These are phyloP conservation scores for Platycercus adscitus DNA, from an alignment of 2,113 vertebrate species.

Conservation along the genomic window DNA sequence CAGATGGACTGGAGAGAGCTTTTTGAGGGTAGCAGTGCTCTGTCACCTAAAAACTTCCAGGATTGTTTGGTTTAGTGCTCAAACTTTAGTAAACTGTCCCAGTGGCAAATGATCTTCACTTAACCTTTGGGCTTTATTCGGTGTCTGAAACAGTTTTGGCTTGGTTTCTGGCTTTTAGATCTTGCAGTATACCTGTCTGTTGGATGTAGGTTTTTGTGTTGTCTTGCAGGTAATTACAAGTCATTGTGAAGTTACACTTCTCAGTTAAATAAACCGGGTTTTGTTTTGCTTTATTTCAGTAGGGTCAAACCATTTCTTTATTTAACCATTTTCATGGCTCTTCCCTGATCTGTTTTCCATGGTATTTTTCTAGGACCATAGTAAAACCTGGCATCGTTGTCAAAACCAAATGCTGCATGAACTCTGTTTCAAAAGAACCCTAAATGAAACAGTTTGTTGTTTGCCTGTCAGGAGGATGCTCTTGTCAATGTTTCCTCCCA, in stretches of 20 bases:
- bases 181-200: neutral
- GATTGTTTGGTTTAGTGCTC: neutral
- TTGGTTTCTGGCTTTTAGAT: neutral
- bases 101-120: neutral
- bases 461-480: neutral
- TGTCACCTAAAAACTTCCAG: neutral
- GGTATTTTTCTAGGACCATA: neutral
- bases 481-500: neutral
- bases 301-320: neutral
- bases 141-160: neutral
- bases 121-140: neutral
- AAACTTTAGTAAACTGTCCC: neutral
- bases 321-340: fast-evolving
- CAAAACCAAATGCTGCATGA: neutral
- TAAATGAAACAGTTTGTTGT: neutral
- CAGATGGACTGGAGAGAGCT: neutral
- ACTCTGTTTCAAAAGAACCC: neutral
- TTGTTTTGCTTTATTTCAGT: neutral
- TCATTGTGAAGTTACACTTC: neutral
- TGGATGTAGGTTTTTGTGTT: neutral
- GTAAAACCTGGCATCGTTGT: neutral
- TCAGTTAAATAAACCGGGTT: neutral
- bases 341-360: neutral
- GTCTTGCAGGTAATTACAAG: neutral
- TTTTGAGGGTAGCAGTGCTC: neutral